These are phyloP conservation scores for Naso thynnoides DNA, from an alignment of 2,797 vertebrate genomes.

Conservation along the genomic window DNA sequence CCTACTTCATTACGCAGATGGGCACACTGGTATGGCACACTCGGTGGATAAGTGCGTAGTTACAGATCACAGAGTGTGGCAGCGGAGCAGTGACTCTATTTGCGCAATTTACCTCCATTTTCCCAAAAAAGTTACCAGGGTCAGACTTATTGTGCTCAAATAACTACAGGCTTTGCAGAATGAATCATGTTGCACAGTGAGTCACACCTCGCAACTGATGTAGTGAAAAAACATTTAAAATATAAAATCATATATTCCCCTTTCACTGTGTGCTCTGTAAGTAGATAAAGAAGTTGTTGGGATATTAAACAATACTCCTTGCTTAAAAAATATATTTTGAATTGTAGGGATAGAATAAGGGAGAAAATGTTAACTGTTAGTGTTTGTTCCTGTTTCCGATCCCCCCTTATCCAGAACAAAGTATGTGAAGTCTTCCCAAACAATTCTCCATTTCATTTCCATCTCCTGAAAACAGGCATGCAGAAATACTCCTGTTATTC, in stretches of 20 bases:
- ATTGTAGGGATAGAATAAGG: not conserved
- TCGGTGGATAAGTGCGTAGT: conserved; percentile 24
- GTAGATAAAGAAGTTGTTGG: not conserved
- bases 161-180: conserved; percentile 38
- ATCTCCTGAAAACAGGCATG: conserved; percentile 63
- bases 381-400: conserved; percentile 1
- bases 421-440: conserved; percentile 50
- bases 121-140: conserved; percentile 15
- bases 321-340: not conserved
- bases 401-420: conserved; percentile 34
- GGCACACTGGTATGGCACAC: not conserved
- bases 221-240: conserved; percentile 20
- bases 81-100: conserved; percentile 26
- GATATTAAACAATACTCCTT: not conserved
- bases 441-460: conserved; percentile 60
- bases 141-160: conserved; percentile 38
- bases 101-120: conserved; percentile 37
- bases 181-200: conserved; percentile 59
- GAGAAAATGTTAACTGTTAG: not conserved
- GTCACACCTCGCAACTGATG: conserved; percentile 43
- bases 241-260: not conserved
- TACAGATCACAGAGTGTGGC: conserved; percentile 19
- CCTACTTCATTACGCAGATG: conserved; percentile 46
- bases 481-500: conserved; percentile 82
- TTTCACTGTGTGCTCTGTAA: not conserved